Evolutionary conservation across 2,113 vertebrate species (phyloP), one percentile per base, ranked within the genome.

Genomic region (Oenanthe melanoleuca): DNA sequence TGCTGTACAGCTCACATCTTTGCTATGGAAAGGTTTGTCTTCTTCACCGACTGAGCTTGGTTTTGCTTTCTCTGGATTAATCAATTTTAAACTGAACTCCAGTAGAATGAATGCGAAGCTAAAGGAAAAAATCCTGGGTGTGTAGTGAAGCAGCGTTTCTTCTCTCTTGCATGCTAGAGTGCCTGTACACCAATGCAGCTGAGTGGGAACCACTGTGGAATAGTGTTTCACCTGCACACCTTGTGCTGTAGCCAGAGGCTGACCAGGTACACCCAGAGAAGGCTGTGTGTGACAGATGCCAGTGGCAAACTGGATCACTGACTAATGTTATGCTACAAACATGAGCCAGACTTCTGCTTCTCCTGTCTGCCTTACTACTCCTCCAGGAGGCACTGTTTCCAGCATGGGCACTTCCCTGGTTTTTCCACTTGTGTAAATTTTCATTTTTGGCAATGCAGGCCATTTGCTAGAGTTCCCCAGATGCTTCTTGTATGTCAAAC

Each of bases 331-430:
- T 19, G 31, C n/a, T 25, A 2, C n/a, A 34, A 38, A 33, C 34
- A 18, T 0, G 4, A 71, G 11, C 14, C 18, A 3, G 44, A 4
- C 7, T 12, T 4, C 18, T 0, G 1, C 65, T 75, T 22, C n/a
- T 81, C 38, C 70, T 52, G 14, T 38, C 66, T 49, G 22, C 13
- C 24, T 69, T 67, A 3, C 21, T 65, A 1, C 11, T 22, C 15
- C 37, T 85, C 31, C 55, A 61, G 33, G 42, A 47, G 29, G 21
- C 14, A 14, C 34, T 21, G 3, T 33, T 73, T 81, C 45, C 1
- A 2, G 8, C 6, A 8, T 2, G 10, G 44, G 14, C 42, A 59
- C 47, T 29, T 78, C 28, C n/a, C 5, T 67, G 34, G 13, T 42
- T 23, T 91, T 75, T 61, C 71, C 25, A 45, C n/a, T 34, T n/a